Evolutionary conservation across 1,140 invertebrate species (phyloP).

Genomic region (Dendroctonus ponderosae): DNA sequence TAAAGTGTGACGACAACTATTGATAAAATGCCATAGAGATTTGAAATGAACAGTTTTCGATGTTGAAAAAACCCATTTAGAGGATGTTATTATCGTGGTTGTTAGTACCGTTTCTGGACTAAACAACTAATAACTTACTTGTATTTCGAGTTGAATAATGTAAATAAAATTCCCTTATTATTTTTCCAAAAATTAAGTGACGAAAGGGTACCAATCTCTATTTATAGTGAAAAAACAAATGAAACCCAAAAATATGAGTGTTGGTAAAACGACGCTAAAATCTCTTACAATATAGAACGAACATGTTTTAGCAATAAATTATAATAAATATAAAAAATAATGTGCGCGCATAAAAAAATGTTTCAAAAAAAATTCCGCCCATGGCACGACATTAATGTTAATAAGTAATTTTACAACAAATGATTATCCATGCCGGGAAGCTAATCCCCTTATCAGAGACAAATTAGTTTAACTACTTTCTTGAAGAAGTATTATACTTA

Average conservation of each 20-base stretch:
- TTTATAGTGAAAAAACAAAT: background rate
- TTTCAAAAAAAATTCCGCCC: too few relatives aligned
- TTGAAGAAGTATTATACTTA: too few relatives aligned
- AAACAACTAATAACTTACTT: slow-evolving; percentile 17
- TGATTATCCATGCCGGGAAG: too few relatives aligned
- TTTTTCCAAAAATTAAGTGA: slow-evolving; percentile 1
- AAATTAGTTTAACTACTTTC: too few relatives aligned
- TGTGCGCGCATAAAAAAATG: too few relatives aligned
- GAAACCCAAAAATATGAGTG: slow-evolving; percentile 3
- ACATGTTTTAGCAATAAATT: slow-evolving; percentile 42
- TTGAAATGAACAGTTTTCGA: too few relatives aligned
- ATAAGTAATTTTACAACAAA: too few relatives aligned
- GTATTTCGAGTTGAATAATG: background rate
- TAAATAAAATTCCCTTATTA: too few relatives aligned
- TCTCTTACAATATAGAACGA: slow-evolving; percentile 43
- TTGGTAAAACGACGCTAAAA: slow-evolving; percentile 19
- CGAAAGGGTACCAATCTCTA: background rate
- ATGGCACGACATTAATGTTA: too few relatives aligned
- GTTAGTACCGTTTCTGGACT: slow-evolving; percentile 9
- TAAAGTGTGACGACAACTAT: too few relatives aligned
- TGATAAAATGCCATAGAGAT: too few relatives aligned
- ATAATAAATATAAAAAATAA: slow-evolving; percentile 38
- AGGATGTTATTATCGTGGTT: background rate
- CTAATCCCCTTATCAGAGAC: too few relatives aligned
- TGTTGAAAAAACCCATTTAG: background rate